Evolutionary conservation across 2,113 vertebrate genomes (phyloP).

Genomic region (Poecilia latipinna): DNA sequence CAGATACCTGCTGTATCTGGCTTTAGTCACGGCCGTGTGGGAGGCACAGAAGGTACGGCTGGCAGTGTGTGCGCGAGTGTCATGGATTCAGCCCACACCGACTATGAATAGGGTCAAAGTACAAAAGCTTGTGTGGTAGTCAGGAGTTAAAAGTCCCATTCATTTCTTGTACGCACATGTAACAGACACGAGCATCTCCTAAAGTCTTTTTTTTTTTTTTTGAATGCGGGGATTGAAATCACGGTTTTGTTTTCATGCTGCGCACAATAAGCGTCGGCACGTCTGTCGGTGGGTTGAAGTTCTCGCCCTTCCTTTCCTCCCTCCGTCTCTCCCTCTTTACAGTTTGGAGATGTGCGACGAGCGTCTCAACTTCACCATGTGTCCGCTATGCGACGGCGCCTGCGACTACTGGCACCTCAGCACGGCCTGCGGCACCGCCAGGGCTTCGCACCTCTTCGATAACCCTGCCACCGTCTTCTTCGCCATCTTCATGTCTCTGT

Average conservation of each 20-base stretch:
- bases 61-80: conserved; percentile 32
- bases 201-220: background rate
- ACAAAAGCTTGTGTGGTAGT: conserved; percentile 31
- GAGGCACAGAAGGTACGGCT: conserved; percentile 59
- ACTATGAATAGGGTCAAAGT: conserved; percentile 49
- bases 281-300: background rate
- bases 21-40: conserved; percentile 59
- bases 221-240: background rate
- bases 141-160: conserved; percentile 46
- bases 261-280: background rate
- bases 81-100: conserved; percentile 51
- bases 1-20: conserved; percentile 64
- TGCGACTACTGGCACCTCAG: conserved; percentile 97
- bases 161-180: conserved; percentile 29
- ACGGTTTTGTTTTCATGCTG: background rate
- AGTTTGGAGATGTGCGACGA: conserved; percentile 96
- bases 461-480: conserved; percentile 97
- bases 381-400: conserved; percentile 93
- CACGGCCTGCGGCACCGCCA: conserved; percentile 90
- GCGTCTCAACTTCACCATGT: conserved; percentile 93
- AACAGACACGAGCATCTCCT: conserved; percentile 12
- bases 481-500: conserved; percentile 97
- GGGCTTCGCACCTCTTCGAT: conserved; percentile 96
- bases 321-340: background rate
- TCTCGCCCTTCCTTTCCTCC: background rate